Conservation (phyloP, 2,888 invertebrate genomes). For the Apantesis nais region DNA sequence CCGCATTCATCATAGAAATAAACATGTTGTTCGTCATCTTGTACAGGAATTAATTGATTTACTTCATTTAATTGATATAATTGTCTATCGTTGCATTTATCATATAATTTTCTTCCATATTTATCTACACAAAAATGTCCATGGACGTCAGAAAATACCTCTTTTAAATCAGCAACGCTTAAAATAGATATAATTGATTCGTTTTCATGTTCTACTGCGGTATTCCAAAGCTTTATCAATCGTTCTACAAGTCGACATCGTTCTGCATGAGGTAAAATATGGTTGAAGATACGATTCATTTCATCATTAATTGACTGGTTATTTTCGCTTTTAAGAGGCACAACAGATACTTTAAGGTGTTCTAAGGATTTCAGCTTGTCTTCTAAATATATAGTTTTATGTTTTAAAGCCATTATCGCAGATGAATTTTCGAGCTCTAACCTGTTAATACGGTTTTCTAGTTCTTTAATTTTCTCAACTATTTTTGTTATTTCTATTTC, state of each 20-base stretch:
- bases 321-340: constrained; percentile 34
- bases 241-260: constrained; percentile 53
- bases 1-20: constrained; percentile 59
- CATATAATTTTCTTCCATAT: constrained; percentile 55
- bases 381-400: constrained; percentile 55
- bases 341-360: constrained; percentile 48
- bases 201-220: constrained; percentile 22
- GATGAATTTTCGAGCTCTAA: constrained; percentile 43
- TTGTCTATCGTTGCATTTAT: constrained; percentile 22
- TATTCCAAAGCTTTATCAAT: constrained; percentile 50
- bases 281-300: constrained; percentile 51
- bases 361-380: constrained; percentile 52
- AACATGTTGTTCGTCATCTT: constrained; percentile 49
- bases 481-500: constrained; percentile 47
- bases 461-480: constrained; percentile 47
- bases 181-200: constrained; percentile 56
- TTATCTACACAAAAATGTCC: constrained; percentile 52
- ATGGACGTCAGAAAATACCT: constrained; percentile 48
- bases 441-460: constrained; percentile 47
- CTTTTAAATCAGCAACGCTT: constrained; percentile 47
- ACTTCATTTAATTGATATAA: constrained; percentile 54
- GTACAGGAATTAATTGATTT: constrained; percentile 42
- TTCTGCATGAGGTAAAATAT: constrained; percentile 48
- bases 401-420: constrained; percentile 48
- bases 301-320: constrained; percentile 5